phyloP scores from a whole-genome alignment of 2,113 vertebrate genomes.

The Daphoenositta chrysoptera region DNA sequence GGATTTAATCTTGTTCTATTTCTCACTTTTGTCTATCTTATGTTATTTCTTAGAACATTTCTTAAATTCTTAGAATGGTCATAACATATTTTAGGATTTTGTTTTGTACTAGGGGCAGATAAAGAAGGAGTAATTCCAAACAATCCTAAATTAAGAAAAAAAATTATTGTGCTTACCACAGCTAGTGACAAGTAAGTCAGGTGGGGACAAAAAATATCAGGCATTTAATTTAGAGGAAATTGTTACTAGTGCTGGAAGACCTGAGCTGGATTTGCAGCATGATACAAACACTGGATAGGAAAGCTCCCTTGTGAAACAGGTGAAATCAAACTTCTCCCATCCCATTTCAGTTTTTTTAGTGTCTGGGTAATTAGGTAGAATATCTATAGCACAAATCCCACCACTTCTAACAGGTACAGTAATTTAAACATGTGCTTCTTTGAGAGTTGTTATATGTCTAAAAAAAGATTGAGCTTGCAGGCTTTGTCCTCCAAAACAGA shows the following conservation, averaged over 20 bases:
- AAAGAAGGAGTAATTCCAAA: not conserved
- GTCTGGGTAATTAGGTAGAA: not conserved
- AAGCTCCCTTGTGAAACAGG: not conserved
- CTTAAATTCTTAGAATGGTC: too few relatives aligned
- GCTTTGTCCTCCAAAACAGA: not conserved
- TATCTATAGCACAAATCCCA: not conserved
- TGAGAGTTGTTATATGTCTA: not conserved
- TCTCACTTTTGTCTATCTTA: not conserved
- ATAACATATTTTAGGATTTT: not conserved
- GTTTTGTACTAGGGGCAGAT: not conserved
- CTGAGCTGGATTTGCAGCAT: not conserved
- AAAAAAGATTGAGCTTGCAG: not conserved
- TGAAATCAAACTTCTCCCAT: not conserved
- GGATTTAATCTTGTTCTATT: not conserved
- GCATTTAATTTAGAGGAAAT: not conserved
- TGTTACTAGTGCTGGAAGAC: not conserved
- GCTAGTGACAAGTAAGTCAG: not conserved
- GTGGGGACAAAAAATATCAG: not conserved
- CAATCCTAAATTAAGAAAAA: not conserved
- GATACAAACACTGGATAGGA: fast-evolving
- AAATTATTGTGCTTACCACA: not conserved
- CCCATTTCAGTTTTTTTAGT: not conserved
- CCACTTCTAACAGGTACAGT: not conserved
- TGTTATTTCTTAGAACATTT: not conserved
- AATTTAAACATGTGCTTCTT: not conserved